Conservation (phyloP, 2,797 vertebrate species). For the Heteromormyrus szaboi region DNA sequence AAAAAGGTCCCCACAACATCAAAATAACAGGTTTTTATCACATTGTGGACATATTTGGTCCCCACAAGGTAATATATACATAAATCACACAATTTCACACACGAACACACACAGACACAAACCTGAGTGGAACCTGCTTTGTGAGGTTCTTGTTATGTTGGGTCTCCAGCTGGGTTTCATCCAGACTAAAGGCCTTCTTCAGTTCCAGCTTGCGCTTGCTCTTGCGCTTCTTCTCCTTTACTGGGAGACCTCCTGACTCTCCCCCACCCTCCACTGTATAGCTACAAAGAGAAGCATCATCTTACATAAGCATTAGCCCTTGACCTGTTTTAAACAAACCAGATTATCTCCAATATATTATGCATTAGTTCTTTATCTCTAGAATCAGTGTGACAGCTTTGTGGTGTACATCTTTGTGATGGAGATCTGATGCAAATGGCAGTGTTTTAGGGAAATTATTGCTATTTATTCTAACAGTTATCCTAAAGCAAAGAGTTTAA, state of each 20-base stretch:
- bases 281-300: constrained; percentile 38
- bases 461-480: neutral
- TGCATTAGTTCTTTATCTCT: neutral
- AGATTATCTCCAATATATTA: neutral
- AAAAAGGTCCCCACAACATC: neutral
- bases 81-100: neutral
- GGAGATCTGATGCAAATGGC: neutral
- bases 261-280: constrained; percentile 46
- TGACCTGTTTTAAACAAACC: neutral
- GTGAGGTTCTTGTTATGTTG: constrained; percentile 48
- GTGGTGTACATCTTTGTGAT: neutral
- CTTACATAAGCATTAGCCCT: neutral
- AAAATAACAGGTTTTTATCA: neutral
- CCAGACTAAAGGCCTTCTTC: constrained; percentile 65
- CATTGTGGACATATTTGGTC: neutral
- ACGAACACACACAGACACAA: neutral
- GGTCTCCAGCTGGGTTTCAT: constrained; percentile 54
- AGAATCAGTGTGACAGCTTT: neutral
- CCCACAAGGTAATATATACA: neutral
- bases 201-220: constrained; percentile 47
- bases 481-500: neutral
- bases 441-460: neutral
- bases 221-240: constrained; percentile 57
- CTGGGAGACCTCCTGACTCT: constrained; percentile 45
- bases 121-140: constrained; percentile 63